Conservation (phyloP, 2,797 vertebrate species). For the Danionella dracula region DNA sequence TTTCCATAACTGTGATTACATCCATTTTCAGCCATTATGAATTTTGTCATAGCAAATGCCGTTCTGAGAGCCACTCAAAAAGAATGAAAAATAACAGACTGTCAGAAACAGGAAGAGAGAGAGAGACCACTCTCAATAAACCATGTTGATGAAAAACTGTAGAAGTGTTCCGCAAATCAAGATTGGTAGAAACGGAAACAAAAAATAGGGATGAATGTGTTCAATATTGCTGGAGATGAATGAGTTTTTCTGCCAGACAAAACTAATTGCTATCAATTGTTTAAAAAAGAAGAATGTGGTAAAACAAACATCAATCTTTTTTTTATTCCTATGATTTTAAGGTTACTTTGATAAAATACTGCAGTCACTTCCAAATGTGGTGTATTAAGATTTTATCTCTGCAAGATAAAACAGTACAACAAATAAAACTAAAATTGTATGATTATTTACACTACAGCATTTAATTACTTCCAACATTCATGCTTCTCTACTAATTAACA, state of each 20-base stretch:
- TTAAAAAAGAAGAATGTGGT: background rate
- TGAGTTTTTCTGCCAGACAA: background rate
- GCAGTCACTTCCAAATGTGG: too few species aligned
- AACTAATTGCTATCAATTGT: too few species aligned
- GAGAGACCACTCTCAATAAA: background rate
- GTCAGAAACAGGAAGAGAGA: background rate
- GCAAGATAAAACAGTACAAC: too few species aligned
- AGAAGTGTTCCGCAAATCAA: background rate
- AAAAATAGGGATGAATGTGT: background rate
- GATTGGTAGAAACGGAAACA: background rate
- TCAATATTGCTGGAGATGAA: background rate
- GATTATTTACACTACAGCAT: too few species aligned
- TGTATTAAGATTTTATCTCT: too few species aligned
- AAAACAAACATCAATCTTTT: background rate
- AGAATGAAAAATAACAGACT: background rate
- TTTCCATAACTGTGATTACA: constrained; percentile 16
- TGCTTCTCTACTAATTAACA: background rate
- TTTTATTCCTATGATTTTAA: too few species aligned
- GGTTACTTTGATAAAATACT: too few species aligned
- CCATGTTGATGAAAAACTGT: background rate
- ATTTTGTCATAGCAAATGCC: background rate
- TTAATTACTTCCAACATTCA: too few species aligned
- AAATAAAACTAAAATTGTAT: too few species aligned
- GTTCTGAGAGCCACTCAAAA: background rate
- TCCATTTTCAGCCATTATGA: background rate